Evolutionary conservation across 2,888 invertebrate species (phyloP), one percentile per base, ranked within the genome.

Genomic region (Platerodrilus igneus): DNA sequence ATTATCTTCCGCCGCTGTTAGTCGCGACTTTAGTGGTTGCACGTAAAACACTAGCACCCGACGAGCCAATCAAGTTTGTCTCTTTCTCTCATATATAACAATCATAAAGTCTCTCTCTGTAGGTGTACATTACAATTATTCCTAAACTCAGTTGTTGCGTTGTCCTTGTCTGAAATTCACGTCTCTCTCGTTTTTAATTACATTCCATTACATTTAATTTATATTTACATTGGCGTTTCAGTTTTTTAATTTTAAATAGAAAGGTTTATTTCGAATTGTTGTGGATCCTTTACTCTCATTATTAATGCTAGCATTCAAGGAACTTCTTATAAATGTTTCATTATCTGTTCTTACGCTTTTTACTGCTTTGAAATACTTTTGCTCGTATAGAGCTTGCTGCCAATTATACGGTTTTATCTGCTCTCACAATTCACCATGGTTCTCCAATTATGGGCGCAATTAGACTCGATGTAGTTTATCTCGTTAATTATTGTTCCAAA

Each of bases 171-270:
- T 32, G 45, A 37, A 41, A 42, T 45, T 36, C 41, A 27, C 45
- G 31, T 43, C 48, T 47, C 39, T 43, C 49, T 53, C 53, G 46
- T 52, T 57, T 57, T 57, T 57, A 57, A 57, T 57, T 57, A 57
- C 55, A 51, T 55, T 51, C 52, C 52, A 55, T 56, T 56, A 55
- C 46, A 47, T 55, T 55, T 53, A 53, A 56, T 56, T 56, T 52
- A 51, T 55, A 48, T 53, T 53, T 48, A 52, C 53, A 51, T 51
- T 48, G 52, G 46, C 49, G 49, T 51, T 53, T 49, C 46, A 48
- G 49, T 50, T 52, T 48, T 48, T 51, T 40, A 29, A 22, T 36
- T 35, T 36, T 45, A 47, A 43, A 40, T 38, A 45, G 38, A 35
- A 50, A 47, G 41, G 33, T 46, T 42, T 46, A 48, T 41, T 45